These are phyloP conservation scores for Watersipora subatra DNA, from an alignment of 1,140 invertebrate genomes.

Conservation along the genomic window DNA sequence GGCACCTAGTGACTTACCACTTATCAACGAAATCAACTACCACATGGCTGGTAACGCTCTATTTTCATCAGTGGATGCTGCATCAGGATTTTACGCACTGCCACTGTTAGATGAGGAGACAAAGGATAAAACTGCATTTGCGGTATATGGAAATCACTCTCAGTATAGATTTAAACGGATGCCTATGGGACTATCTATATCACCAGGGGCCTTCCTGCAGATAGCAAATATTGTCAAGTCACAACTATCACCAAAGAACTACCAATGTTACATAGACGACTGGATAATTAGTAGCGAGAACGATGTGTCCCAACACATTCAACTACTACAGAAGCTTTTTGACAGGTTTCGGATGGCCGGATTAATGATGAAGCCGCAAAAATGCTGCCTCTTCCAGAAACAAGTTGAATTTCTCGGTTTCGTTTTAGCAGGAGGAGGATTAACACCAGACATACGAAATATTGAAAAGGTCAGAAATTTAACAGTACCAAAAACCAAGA, in stretches of 20 bases:
- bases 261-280: not conserved
- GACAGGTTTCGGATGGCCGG: not conserved
- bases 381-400: not conserved
- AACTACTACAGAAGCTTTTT: not conserved
- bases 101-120: not conserved
- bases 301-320: not conserved
- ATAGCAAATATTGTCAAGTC: not conserved
- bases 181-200: not conserved
- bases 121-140: not conserved
- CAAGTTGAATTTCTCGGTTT: constrained; percentile 13
- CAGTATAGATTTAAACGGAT: not conserved
- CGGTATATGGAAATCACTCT: not conserved
- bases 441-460: constrained; percentile 32
- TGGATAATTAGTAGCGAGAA: not conserved
- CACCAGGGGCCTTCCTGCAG: not conserved
- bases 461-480: constrained; percentile 29
- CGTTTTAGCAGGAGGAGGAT: constrained; percentile 17
- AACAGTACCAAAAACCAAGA: constrained; percentile 23
- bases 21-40: not conserved
- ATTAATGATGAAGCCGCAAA: not conserved
- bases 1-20: not conserved
- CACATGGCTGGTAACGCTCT: not conserved
- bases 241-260: not conserved
- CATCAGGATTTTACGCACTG: not conserved
- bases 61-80: not conserved